Evolutionary conservation across 2,113 vertebrate species (phyloP).

Genomic region (Onychostruthus taczanowskii): DNA sequence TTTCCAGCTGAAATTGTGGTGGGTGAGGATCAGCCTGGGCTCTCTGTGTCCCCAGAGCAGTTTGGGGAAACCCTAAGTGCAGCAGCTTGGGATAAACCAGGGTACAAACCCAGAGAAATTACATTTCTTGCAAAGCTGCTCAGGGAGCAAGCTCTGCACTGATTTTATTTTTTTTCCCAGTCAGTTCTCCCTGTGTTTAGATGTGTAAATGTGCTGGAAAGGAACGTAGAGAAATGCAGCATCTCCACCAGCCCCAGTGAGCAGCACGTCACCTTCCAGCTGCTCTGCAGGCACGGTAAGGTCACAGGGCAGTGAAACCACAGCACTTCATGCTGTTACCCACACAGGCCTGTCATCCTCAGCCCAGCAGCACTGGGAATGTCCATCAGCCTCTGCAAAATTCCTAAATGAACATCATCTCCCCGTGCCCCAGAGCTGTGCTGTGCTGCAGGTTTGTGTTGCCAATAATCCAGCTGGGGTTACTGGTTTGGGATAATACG

Average conservation of each 20-base stretch:
- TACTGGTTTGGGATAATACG: not conserved
- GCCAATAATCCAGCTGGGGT: not conserved
- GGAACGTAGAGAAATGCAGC: conserved; percentile 84
- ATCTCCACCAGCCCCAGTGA: conserved; percentile 70
- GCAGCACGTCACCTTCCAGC: conserved; percentile 78
- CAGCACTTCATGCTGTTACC: not conserved
- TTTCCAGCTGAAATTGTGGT: not conserved
- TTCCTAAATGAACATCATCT: not conserved
- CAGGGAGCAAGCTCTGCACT: not conserved
- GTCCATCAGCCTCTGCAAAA: not conserved
- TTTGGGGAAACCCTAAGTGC: not conserved
- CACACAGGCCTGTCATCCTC: not conserved
- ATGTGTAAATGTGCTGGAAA: conserved; percentile 81
- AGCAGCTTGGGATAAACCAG: not conserved
- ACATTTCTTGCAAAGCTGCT: not conserved
- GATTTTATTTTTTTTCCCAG: conserved; percentile 50
- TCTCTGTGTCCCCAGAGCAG: not conserved
- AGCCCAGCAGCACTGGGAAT: not conserved
- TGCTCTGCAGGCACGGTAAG: conserved; percentile 90
- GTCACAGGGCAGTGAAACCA: not conserved
- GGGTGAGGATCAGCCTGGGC: not conserved
- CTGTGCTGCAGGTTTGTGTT: not conserved
- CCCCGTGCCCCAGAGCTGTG: not conserved
- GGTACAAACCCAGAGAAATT: not conserved
- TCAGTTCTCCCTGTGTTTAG: conserved; percentile 88